These are phyloP conservation scores for Pelobates fuscus DNA, from an alignment of 2,113 vertebrate genomes.

Conservation along the genomic window DNA sequence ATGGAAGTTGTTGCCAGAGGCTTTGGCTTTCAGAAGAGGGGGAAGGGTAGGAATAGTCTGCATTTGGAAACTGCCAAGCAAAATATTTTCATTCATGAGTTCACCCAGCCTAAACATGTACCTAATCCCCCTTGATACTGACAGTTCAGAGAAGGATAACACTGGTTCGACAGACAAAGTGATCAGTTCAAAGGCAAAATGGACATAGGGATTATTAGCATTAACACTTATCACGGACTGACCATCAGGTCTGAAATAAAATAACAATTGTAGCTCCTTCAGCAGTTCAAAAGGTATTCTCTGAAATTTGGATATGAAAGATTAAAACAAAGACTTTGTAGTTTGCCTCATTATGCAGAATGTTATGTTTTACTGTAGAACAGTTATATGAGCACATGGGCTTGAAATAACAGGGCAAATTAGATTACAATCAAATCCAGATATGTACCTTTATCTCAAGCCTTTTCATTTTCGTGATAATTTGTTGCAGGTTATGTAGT, in stretches of 20 bases:
- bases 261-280: constrained; percentile 53
- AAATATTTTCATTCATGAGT: constrained; percentile 84
- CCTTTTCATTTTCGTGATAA: constrained; percentile 27
- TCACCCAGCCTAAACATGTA: constrained; percentile 80
- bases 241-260: constrained; percentile 60
- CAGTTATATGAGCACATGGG: constrained; percentile 25
- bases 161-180: constrained; percentile 61
- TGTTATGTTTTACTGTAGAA: constrained; percentile 23
- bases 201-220: constrained; percentile 60
- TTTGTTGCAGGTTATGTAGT: constrained; percentile 32
- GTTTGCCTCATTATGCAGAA: constrained; percentile 25
- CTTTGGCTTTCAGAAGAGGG: constrained; percentile 55
- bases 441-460: constrained; percentile 14
- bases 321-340: constrained; percentile 46
- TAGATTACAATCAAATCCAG: constrained; percentile 44
- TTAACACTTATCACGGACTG: constrained; percentile 65
- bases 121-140: constrained; percentile 77
- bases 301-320: constrained; percentile 48
- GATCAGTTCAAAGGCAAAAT: constrained; percentile 68
- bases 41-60: constrained; percentile 45
- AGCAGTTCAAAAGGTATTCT: constrained; percentile 41
- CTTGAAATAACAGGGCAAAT: constrained; percentile 37
- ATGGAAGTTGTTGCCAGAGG: constrained; percentile 62
- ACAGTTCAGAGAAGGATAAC: constrained; percentile 72
- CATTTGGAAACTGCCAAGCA: constrained; percentile 72